These are phyloP conservation scores for Ambastaia sidthimunki DNA, from an alignment of 2,797 vertebrate genomes.

Conservation along the genomic window DNA sequence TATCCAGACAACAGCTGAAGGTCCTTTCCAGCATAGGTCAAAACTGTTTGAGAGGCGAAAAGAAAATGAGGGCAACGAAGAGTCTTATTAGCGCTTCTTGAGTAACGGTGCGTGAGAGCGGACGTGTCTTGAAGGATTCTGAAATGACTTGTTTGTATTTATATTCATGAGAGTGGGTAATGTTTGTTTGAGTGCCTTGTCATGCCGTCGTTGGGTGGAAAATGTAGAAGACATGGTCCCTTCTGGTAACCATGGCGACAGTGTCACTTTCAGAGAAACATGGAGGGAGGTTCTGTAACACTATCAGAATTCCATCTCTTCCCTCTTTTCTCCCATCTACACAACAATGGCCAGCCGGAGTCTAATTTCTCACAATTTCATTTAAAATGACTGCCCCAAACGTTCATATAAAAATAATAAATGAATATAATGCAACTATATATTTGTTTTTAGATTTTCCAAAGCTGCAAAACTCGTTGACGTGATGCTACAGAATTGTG, in stretches of 20 bases:
- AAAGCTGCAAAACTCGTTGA: background rate
- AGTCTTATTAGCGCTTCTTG: background rate
- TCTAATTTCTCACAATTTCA: background rate
- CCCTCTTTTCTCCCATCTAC: slow-evolving; percentile 56
- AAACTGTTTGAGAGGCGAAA: background rate
- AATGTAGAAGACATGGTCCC: slow-evolving; percentile 76
- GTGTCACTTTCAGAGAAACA: slow-evolving; percentile 71
- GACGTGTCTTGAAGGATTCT: background rate
- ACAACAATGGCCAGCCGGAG: slow-evolving; percentile 8
- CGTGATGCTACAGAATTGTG: background rate
- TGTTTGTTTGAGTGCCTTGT: slow-evolving; percentile 42
- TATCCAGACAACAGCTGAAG: slow-evolving; percentile 29
- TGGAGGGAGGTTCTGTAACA: slow-evolving; percentile 67
- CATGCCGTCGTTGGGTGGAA: slow-evolving; percentile 68
- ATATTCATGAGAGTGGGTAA: slow-evolving; percentile 30
- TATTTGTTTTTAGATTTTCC: background rate
- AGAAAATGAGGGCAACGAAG: background rate
- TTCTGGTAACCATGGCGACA: slow-evolving; percentile 82
- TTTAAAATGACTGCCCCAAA: background rate
- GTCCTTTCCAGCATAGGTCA: slow-evolving; percentile 28
- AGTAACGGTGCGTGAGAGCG: background rate
- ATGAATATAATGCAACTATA: background rate
- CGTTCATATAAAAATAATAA: background rate
- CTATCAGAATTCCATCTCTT: slow-evolving; percentile 68
- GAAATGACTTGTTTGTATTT: slow-evolving; percentile 17